These are phyloP conservation scores for Drusus annulatus DNA, from an alignment of 1,140 invertebrate genomes.

Conservation along the genomic window DNA sequence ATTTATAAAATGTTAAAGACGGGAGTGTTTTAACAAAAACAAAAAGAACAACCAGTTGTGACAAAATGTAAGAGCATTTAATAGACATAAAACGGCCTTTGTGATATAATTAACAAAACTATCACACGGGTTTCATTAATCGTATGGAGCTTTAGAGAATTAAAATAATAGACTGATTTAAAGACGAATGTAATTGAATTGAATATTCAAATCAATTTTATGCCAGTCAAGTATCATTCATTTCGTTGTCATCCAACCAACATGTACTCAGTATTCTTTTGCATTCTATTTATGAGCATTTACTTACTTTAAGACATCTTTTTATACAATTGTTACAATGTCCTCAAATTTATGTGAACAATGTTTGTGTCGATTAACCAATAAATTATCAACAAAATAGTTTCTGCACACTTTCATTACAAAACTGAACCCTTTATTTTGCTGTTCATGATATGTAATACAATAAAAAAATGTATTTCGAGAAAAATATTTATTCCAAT, in stretches of 20 bases:
- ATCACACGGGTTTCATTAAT: conserved; percentile 11
- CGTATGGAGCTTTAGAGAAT: conserved; percentile 26
- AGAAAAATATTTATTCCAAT: no score
- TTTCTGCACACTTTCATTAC: no score
- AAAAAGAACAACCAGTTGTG: conserved; percentile 34
- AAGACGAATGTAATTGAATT: conserved; percentile 36
- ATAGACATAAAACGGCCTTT: conserved; percentile 25
- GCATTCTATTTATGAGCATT: conserved; percentile 58
- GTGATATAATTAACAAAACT: neutral
- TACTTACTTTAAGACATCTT: conserved; percentile 54
- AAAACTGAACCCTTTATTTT: no score
- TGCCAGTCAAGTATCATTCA: conserved; percentile 51
- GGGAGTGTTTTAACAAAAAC: conserved; percentile 4
- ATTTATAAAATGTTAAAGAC: conserved; percentile 45
- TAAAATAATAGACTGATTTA: conserved; percentile 43
- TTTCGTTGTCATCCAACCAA: conserved; percentile 41
- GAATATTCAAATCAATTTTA: conserved; percentile 33
- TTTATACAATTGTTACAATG: conserved; percentile 55
- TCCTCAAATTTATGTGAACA: conserved; percentile 55
- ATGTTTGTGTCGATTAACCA: conserved; percentile 57
- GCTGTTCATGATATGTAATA: no score
- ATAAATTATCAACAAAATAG: conserved; percentile 55
- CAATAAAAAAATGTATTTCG: no score
- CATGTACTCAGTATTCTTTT: conserved; percentile 55
- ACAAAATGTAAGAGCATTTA: conserved; percentile 29